Percentiles rank a stretch among this genome's conserved stretches.
Conservation (phyloP, 2,113 vertebrate genomes). For the Chionis minor region DNA sequence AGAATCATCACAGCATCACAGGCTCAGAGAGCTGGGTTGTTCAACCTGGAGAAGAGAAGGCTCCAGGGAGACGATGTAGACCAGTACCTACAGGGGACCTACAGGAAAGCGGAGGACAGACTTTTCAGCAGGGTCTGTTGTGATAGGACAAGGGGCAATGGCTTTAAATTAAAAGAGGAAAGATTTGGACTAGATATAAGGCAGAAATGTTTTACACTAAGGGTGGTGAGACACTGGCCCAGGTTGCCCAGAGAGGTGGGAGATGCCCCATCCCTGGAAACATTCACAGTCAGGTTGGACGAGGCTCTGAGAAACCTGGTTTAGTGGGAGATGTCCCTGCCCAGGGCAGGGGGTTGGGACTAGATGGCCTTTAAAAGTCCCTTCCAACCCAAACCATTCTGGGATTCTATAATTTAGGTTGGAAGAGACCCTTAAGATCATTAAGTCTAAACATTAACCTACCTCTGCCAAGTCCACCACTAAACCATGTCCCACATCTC, state of each 20-base stretch:
- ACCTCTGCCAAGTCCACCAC: neutral
- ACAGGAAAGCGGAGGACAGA: neutral
- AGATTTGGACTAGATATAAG: neutral
- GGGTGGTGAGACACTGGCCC: neutral
- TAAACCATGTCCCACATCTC: fast-evolving
- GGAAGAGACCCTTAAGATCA: neutral
- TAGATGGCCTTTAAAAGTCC: neutral
- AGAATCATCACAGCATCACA: neutral
- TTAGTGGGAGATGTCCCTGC: neutral
- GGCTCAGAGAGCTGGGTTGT: neutral
- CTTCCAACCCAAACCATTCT: neutral
- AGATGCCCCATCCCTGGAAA: neutral
- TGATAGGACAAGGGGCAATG: neutral
- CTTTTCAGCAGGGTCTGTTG: too few relatives aligned
- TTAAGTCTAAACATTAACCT: fast-evolving
- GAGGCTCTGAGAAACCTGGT: neutral
- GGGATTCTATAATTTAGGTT: neutral
- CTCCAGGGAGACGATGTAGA: neutral
- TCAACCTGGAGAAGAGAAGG: neutral
- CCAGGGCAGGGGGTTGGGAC: neutral
- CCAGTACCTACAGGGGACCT: neutral
- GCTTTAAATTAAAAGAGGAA: neutral
- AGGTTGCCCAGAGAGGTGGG: neutral
- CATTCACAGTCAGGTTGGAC: neutral
- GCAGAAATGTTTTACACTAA: neutral